Base-by-base conservation (phyloP, 2,113 vertebrate genomes). In the Archilochus colubris region DNA sequence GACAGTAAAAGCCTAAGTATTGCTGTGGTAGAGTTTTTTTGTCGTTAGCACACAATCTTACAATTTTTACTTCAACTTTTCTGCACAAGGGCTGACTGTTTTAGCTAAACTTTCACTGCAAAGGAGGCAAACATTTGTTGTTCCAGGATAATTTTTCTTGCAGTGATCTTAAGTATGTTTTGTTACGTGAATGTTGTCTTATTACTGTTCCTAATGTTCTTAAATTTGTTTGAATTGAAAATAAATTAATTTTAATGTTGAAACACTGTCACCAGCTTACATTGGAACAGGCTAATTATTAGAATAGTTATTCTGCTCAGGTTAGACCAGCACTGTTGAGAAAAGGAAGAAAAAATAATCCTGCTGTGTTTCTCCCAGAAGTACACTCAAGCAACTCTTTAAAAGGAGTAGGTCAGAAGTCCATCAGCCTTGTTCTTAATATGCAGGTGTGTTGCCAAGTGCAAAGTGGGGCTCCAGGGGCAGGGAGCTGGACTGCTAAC, bases 181-280 rank as follows among this genome's bases (percentile, higher is more conserved):
- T 15, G 40, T 68, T 54, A 44, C 13, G 36, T 80, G 33, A 57
- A 80, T 61, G 76, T 91, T 95, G 68, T 73, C 13, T 73, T 72
- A 46, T 61, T 50, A 54, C 2, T 17, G 46, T 53, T 40, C 3
- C 40, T n/a, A 27, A 54, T 79, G 78, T 93, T 96, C n/a, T 70
- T 66, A 38, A 55, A 80, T 31, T 69, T 91, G 76, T 86, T 88
- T 70, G 61, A 78, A 15, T 84, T 88, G 2, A 44, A 62, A 96
- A 96, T 96, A 96, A 96, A 96, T 80, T 15, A 50, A 94, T 93
- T 94, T 95, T 95, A 83, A 81, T n/a, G 33, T 28, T 88, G 16
- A 46, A 63, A 50, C 5, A 2, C 33, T 57, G 46, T 69, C 3
- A 0, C 18, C 5, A 51, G 19, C 25, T 86, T 89, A 40, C 9